Percentiles rank a stretch among this genome's conserved stretches.
Conservation (phyloP, 1,140 invertebrate species). For the Harlomillsia oculata region DNA sequence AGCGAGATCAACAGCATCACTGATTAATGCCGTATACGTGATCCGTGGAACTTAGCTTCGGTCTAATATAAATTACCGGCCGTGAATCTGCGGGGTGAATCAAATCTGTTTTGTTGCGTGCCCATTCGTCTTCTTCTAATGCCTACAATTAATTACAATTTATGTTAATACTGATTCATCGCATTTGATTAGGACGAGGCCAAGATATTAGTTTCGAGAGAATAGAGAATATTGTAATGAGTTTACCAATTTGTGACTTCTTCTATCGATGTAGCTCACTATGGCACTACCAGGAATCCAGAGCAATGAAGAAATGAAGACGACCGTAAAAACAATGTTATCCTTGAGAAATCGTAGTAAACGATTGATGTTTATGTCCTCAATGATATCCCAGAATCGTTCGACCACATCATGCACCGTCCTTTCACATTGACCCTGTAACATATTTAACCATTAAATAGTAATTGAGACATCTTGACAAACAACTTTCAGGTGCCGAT, state of each 20-base stretch:
- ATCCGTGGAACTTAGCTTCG: constrained; percentile 27
- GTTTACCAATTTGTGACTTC: constrained; percentile 41
- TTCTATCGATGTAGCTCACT: constrained; percentile 65
- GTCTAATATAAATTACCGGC: constrained; percentile 32
- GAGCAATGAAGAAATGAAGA: constrained; percentile 74
- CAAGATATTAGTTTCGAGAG: neutral
- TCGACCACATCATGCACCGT: constrained; percentile 90
- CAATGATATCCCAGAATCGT: constrained; percentile 91
- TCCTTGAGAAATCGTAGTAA: constrained; percentile 74
- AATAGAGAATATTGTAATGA: neutral
- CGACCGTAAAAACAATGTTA: constrained; percentile 81
- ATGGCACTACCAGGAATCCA: constrained; percentile 84
- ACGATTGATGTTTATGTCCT: constrained; percentile 90
- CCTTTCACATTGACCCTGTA: constrained; percentile 82
- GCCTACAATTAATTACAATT: constrained; percentile 36
- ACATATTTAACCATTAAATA: constrained; percentile 26
- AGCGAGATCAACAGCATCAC: too few species aligned
- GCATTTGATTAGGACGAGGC: too few species aligned
- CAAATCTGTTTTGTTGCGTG: constrained; percentile 47
- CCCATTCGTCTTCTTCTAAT: constrained; percentile 47
- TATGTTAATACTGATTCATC: too few species aligned
- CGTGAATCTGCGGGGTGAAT: constrained; percentile 40
- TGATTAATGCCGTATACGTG: constrained; percentile 34
- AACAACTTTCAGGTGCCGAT: constrained; percentile 1
- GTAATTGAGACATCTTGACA: neutral